Evolutionary conservation across 2,113 vertebrate genomes (phyloP), one percentile per base, ranked within the genome.

Genomic region (Hippocampus guttulatus): DNA sequence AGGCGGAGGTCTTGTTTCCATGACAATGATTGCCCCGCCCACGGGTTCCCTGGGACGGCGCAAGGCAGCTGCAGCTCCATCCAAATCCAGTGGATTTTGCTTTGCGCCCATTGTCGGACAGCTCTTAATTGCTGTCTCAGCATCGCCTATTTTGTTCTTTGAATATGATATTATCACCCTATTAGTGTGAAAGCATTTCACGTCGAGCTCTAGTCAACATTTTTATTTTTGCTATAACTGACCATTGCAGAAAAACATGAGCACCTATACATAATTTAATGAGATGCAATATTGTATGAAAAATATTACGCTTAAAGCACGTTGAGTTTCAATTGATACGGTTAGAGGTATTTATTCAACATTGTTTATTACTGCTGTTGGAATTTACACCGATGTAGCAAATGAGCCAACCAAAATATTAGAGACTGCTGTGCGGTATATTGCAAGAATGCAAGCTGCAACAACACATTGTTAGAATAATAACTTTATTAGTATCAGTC

Each of bases 1-100:
- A 91, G 92, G 92, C 93, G 93, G 90, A 86, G 92, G 92, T 91
- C 91, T 89, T 73, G 89, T 95, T 93, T 93, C 91, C 93, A 94
- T 94, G 92, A 94, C 93, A 95, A 94, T 93, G 79, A 74, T 85
- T 33, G 81, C 21, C 20, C 84, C 82, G 66, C 77, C 64, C 52
- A 84, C 87, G 76, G 75, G 55, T 83, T 67, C 69, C 67, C 64
- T 3, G n/a, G 15, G 3, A 7, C 64, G 9, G 45, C n/a, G 16
- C 25, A 21, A 3, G 63, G 25, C 58, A 64, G 66, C 27, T 30
- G 45, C 66, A 12, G 23, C 18, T 14, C 47, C 16, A 33, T 52
- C 15, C 23, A 33, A 33, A 18, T 11, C 8, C 16, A 52, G 16
- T 9, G 25, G 55, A 49, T 3, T 51, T 27, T 10, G 16, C 0